Evolutionary conservation across 2,888 invertebrate genomes (phyloP), one percentile per base, ranked within the genome.

Genomic region (Drosophila nr. perissopoda): DNA sequence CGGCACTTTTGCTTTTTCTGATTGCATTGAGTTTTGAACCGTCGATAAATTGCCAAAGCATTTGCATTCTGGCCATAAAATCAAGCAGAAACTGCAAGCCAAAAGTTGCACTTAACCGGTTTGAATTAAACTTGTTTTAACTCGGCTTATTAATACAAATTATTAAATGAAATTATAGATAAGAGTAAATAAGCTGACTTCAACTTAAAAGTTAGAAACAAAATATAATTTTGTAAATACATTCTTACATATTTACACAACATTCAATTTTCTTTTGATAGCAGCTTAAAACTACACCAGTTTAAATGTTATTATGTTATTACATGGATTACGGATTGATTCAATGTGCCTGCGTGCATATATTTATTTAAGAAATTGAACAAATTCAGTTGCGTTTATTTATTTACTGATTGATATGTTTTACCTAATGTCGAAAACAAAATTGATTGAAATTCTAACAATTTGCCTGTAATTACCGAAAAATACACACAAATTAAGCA

Each of bases 21-120:
- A 86, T 90, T 90, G 87, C 89, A 70, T 74, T 89, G 88, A 81
- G 83, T 89, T 83, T 89, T 89, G 84, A 85, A 74, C 67, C 63
- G 72, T 81, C 76, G 70, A 89, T 90, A 89, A 90, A 85, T 83
- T 76, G 70, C 65, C 59, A 54, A 46, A 52, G 62, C 64, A 88
- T 88, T 88, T 88, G 85, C 85, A 84, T 83, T 77, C 58, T 40
- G 36, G 36, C 46, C 49, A 31, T 38, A 46, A 53, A 29, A 46
- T 16, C 31, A 25, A 40, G 29, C 29, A 29, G 34, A 49, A 61
- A 40, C 48, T 67, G 40, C 38, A 54, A 46, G n/a, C n/a, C 38
- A 59, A 52, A 52, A 60, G 46, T 59, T 66, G 31, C 57, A 33
- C 29, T 27, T 38, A 21, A n/a, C 53, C 48, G 4, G 18, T 33